Base-by-base conservation (phyloP, 2,797 vertebrate species). In the Mallotus villosus region DNA sequence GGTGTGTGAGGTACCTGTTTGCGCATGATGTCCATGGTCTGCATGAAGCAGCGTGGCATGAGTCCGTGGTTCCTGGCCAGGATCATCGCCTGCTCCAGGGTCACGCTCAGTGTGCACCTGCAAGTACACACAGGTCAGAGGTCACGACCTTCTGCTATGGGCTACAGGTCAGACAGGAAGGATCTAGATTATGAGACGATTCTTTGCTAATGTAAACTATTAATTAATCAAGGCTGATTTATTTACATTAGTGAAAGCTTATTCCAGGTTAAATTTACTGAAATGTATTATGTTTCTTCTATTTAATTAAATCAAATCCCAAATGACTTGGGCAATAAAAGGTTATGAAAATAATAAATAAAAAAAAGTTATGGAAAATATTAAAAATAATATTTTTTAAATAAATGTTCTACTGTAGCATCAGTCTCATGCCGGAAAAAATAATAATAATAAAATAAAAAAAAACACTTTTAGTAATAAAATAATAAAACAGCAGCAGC, bases 21-120 rank as follows among this genome's bases (percentile, higher is more conserved):
- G 24, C 98, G 91, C 97, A 99, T 98, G 79, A 99, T 97, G 86
- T 99, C 98, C 72, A 97, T 96, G 24, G 98, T 96, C 85, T 98
- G 97, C 97, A 99, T 99, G 85, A 97, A 94, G 61, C 97, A 99
- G 80, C 95, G 97, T 1, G 97, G 98, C 79, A 97, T 84, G 71
- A 99, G 94, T 0, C 97, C 95, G 0, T 99, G 97, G 87, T 98
- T 99, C 75, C 97, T 93, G 0, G 96, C 94, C 78, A 99, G 82
- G 29, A 95, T 94, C 85, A 95, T 95, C 0, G 97, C 93, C 87
- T 99, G 97, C 89, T 99, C 98, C 91, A 98, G 88, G 29, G 97
- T 98, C 79, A 97, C 94, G 0, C 92, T 96, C 71, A 99, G 68
- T 0, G 96, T 98, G 68, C 95, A 96, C 90, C 98, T 99, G 91